phyloP scores from a whole-genome alignment of 2,888 invertebrate genomes.

The Keiferia lycopersicella region DNA sequence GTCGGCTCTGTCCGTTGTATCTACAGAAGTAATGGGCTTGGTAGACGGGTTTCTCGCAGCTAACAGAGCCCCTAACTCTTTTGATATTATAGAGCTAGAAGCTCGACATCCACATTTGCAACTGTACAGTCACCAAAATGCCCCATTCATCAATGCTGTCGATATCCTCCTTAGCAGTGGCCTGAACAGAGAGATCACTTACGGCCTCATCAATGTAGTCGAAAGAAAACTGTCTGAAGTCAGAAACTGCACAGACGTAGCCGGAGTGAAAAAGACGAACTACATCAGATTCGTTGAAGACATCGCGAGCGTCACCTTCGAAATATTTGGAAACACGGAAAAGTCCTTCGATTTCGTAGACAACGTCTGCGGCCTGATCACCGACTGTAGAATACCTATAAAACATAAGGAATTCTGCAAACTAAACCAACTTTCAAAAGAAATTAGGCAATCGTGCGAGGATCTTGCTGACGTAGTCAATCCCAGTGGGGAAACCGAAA shows the following conservation, averaged over 20 bases:
- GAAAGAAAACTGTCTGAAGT: constrained; percentile 77
- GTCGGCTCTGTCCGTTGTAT: constrained; percentile 80
- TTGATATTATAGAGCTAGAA: constrained; percentile 72
- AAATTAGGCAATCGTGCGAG: constrained; percentile 72
- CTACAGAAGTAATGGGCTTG: constrained; percentile 82
- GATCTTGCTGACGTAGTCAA: constrained; percentile 67
- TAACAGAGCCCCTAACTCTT: constrained; percentile 72
- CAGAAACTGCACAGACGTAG: constrained; percentile 63
- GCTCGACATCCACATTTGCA: constrained; percentile 73
- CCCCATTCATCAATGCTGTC: constrained; percentile 74
- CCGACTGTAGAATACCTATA: constrained; percentile 72
- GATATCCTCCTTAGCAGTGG: constrained; percentile 75
- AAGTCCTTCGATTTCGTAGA: constrained; percentile 71
- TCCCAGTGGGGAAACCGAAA: constrained; percentile 44
- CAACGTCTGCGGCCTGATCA: constrained; percentile 68
- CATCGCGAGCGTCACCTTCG: constrained; percentile 73
- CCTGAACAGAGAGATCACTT: constrained; percentile 74
- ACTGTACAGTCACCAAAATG: constrained; percentile 73
- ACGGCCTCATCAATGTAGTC: constrained; percentile 74
- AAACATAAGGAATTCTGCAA: constrained; percentile 76
- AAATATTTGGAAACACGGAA: constrained; percentile 73
- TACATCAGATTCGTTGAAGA: constrained; percentile 76
- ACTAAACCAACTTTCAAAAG: constrained; percentile 70
- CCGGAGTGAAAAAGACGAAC: constrained; percentile 71
- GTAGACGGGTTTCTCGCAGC: constrained; percentile 82